Evolutionary conservation across 2,888 invertebrate genomes (phyloP), one percentile per base, ranked within the genome.

Genomic region (Thymelicus acteon): DNA sequence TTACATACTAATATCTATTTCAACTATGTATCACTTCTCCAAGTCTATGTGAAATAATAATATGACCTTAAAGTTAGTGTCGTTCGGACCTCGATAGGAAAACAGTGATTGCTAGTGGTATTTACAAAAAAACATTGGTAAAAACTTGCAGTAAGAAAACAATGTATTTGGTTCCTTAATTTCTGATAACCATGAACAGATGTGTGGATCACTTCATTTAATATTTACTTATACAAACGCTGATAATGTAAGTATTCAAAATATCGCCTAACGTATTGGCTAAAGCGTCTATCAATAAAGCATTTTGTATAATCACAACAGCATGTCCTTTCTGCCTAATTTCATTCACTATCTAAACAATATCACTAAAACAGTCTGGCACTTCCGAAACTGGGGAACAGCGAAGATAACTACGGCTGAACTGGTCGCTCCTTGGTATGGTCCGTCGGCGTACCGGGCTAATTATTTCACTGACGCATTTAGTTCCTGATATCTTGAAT

Each of bases 331-430:
- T 85, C 84, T 83, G 80, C 80, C 84, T 85, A 84, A 82, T 85
- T 90, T 85, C 85, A 84, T 91, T 87, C 90, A 92, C 91, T 92
- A 91, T 88, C 91, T 93, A 92, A 88, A 82, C 82, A 82, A 87
- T 92, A 92, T 86, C 90, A 92, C 92, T 93, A 91, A 85, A 91
- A 89, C 86, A 89, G 93, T 93, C 90, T 89, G 85, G 82, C 90
- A 93, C 93, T 85, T 93, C 93, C 93, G 93, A 93, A 93, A 88
- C 92, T 86, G 82, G 86, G 92, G 89, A 92, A 93, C 92, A 89
- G 87, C 91, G 92, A 91, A 85, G 87, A 85, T 86, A 88, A 91
- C 92, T 90, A 89, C 93, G 92, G 92, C 92, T 87, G 85, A 85
- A 92, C 92, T 87, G 81, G 79, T 87, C 54, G 54, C 85, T 84